These are phyloP conservation scores for Rhea pennata DNA, from an alignment of 2,113 vertebrate species.

Conservation along the genomic window DNA sequence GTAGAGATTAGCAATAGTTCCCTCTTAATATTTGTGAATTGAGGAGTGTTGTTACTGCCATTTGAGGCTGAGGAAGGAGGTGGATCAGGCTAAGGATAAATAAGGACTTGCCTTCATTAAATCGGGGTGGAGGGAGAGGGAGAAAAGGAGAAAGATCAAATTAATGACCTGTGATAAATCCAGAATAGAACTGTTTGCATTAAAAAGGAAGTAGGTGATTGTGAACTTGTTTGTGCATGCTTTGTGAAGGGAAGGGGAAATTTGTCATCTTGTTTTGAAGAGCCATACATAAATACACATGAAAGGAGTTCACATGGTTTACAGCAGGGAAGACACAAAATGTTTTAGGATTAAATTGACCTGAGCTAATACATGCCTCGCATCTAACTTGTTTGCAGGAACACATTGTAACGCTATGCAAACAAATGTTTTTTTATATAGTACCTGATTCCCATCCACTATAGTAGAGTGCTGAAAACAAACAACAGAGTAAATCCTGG, in stretches of 20 bases:
- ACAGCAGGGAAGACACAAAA: conserved; percentile 49
- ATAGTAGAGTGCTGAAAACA: not conserved
- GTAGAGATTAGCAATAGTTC: not conserved
- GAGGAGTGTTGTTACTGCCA: not conserved
- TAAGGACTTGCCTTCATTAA: conserved; percentile 26
- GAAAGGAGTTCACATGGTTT: conserved; percentile 56
- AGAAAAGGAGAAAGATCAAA: conserved; percentile 13
- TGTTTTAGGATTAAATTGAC: conserved; percentile 68
- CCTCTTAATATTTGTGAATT: conserved; percentile 29
- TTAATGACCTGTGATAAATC: conserved; percentile 73
- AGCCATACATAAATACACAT: conserved; percentile 50
- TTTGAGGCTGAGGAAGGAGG: conserved; percentile 9
- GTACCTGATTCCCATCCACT: not conserved
- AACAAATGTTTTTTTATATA: conserved; percentile 20
- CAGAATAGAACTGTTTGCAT: conserved; percentile 54
- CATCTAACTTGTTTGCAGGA: conserved; percentile 62
- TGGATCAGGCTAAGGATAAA: not conserved
- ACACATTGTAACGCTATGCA: conserved; percentile 18
- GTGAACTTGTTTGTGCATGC: conserved; percentile 55
- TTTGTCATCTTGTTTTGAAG: conserved; percentile 68
- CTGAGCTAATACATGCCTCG: conserved; percentile 48
- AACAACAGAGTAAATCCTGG: not conserved
- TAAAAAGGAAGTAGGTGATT: conserved; percentile 68
- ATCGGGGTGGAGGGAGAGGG: not conserved
- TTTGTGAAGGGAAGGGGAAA: conserved; percentile 64